phyloP scores from a whole-genome alignment of 2,113 vertebrate species.

The Mesocricetus auratus region DNA sequence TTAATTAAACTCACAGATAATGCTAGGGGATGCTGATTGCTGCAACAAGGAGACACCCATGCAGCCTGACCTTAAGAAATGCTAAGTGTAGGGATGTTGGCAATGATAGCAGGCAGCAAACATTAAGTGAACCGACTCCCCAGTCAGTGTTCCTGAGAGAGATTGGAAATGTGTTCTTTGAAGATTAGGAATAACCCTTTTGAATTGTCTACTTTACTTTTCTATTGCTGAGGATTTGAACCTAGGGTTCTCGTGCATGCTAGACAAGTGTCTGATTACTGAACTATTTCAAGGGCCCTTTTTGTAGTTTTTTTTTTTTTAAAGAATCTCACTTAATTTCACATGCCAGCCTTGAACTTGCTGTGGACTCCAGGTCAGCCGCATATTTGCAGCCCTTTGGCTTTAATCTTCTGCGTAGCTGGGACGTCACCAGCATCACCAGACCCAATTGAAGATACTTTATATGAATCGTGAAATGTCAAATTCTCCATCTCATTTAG shows the following conservation, averaged over 20 bases:
- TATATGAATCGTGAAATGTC: background rate
- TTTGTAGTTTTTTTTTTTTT: background rate
- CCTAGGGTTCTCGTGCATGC: background rate
- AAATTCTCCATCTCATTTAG: background rate
- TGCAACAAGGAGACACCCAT: constrained; percentile 62
- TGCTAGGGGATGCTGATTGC: constrained; percentile 58
- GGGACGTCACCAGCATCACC: too few species aligned
- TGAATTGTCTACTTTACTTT: background rate
- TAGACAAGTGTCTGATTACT: background rate
- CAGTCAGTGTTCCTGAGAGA: background rate
- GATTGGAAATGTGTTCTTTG: constrained; percentile 56
- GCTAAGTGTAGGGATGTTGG: constrained; percentile 46
- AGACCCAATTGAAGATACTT: background rate
- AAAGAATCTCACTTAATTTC: background rate
- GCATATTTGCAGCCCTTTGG: background rate
- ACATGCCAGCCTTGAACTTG: background rate
- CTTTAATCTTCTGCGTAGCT: background rate
- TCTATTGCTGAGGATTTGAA: background rate
- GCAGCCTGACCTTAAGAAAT: constrained; percentile 59
- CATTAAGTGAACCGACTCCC: background rate
- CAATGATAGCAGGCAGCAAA: constrained; percentile 40
- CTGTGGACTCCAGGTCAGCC: background rate
- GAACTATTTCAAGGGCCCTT: background rate
- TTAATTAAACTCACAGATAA: constrained; percentile 78
- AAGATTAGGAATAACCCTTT: constrained; percentile 47